A percentile compares a stretch with the other conserved stretches of the same genome.
Evolutionary conservation across 1,140 invertebrate genomes (phyloP).

Genomic region (Heliconius eleuchia): DNA sequence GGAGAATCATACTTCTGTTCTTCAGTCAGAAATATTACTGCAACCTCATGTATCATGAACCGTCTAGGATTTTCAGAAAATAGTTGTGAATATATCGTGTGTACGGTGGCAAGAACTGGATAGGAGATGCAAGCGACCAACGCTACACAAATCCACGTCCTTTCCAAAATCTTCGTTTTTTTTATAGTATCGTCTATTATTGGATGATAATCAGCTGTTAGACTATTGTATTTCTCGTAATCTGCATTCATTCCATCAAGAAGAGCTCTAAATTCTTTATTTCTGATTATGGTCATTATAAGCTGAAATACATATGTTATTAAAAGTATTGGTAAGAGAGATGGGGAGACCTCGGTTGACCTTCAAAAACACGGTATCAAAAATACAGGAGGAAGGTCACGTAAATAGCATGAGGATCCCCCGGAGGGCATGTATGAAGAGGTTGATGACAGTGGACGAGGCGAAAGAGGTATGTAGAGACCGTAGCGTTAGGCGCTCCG

Average conservation of each 20-base stretch:
- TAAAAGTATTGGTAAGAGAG: too few relatives aligned
- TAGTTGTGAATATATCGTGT: conserved; percentile 35
- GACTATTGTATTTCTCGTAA: conserved; percentile 40
- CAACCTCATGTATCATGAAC: conserved; percentile 42
- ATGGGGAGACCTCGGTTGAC: too few relatives aligned
- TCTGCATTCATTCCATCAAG: conserved; percentile 36
- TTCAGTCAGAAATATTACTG: conserved; percentile 25
- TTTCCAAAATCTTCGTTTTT: conserved; percentile 34
- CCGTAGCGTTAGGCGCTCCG: too few relatives aligned
- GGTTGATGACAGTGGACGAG: too few relatives aligned
- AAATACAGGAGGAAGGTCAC: too few relatives aligned
- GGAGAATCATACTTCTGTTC: conserved; percentile 41
- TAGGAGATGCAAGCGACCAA: conserved; percentile 22
- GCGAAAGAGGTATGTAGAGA: too few relatives aligned
- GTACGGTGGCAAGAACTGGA: conserved; percentile 24
- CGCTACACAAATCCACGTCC: conserved; percentile 31
- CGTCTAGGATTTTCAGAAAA: conserved; percentile 38
- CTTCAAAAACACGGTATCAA: too few relatives aligned
- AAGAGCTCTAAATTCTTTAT: conserved; percentile 34
- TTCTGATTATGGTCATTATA: conserved; percentile 23
- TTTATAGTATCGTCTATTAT: conserved; percentile 31
- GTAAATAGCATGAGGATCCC: too few relatives aligned
- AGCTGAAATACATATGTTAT: not conserved
- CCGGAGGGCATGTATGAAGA: too few relatives aligned
- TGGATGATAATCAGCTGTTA: conserved; percentile 34